These are phyloP conservation scores for Lycaon pictus DNA, from an alignment of 2,113 vertebrate genomes.

Conservation along the genomic window DNA sequence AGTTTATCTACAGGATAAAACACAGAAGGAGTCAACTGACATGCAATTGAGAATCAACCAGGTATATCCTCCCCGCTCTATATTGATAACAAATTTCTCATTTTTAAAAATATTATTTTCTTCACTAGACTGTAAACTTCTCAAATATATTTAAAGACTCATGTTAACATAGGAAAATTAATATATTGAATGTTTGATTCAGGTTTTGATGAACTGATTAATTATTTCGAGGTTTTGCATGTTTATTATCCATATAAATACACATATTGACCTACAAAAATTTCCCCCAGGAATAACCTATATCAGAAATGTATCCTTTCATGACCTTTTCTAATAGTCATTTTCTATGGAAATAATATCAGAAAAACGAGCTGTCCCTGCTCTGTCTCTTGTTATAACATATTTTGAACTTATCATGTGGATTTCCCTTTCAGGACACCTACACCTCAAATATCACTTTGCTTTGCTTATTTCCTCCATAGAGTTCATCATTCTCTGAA, in stretches of 20 bases:
- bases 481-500: not conserved
- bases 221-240: not conserved
- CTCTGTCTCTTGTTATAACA: not conserved
- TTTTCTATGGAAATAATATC: not conserved
- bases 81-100: not conserved
- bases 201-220: not conserved
- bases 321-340: not conserved
- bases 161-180: not conserved
- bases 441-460: not conserved
- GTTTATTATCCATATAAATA: not conserved
- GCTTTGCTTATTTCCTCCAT: not conserved
- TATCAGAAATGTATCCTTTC: not conserved
- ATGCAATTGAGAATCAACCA: fast-evolving
- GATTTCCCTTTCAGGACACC: not conserved
- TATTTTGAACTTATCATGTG: not conserved
- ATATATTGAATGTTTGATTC: not conserved
- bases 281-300: not conserved
- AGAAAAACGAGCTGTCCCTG: not conserved
- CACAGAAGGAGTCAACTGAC: not conserved
- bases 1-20: not conserved
- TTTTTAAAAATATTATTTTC: not conserved
- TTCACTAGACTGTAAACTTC: not conserved
- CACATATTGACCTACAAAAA: not conserved
- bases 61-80: not conserved
- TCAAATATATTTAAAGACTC: not conserved